A percentile compares a stretch with the other conserved stretches of the same genome.
phyloP scores from a whole-genome alignment of 2,888 invertebrate genomes.

The Rhodophaea formosa region DNA sequence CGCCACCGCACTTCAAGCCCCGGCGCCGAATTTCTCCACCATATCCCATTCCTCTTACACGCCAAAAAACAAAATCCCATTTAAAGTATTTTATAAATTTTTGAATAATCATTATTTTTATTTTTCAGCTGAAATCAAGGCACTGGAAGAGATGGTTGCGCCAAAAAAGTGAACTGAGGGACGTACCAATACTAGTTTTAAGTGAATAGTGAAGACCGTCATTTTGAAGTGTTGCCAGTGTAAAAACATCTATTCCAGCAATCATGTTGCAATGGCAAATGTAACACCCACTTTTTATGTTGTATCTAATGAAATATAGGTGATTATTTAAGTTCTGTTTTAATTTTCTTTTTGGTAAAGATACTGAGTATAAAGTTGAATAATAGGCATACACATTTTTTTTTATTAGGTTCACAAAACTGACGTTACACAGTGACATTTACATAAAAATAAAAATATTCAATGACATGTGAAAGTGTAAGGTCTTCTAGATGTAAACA shows the following conservation, averaged over 20 bases:
- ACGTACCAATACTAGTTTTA: constrained; percentile 42
- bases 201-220: constrained; percentile 51
- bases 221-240: constrained; percentile 45
- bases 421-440: too few species aligned
- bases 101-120: constrained; percentile 25
- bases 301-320: constrained; percentile 67
- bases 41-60: too few species aligned
- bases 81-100: too few species aligned
- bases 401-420: too few species aligned
- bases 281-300: constrained; percentile 51
- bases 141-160: constrained; percentile 60
- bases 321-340: constrained; percentile 41
- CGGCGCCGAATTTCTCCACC: too few species aligned
- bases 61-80: too few species aligned
- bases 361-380: too few species aligned
- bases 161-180: constrained; percentile 47
- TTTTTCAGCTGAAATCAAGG: constrained; percentile 74
- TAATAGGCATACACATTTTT: too few species aligned
- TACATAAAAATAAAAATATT: too few species aligned
- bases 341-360: constrained; percentile 19
- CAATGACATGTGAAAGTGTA: too few species aligned
- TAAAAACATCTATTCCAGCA: constrained; percentile 16
- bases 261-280: constrained; percentile 32
- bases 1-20: too few species aligned
- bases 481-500: too few species aligned